These are phyloP conservation scores for Hesperophylax magnus DNA, from an alignment of 1,140 invertebrate genomes.

Conservation along the genomic window DNA sequence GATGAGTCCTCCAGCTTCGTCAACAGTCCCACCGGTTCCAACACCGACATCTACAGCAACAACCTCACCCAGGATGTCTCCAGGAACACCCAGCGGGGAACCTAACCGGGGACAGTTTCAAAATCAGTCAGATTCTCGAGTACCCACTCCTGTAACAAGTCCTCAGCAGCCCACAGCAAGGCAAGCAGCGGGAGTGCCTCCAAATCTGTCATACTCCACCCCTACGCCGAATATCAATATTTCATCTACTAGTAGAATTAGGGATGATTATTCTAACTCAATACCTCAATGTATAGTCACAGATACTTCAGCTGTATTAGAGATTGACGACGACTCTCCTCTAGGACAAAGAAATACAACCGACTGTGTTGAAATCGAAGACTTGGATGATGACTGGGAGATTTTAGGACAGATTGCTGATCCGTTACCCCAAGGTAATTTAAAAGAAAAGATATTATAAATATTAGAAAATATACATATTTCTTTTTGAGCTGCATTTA, in stretches of 20 bases:
- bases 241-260: background rate
- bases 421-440: conserved; percentile 64
- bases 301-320: conserved; percentile 33
- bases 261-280: background rate
- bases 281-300: conserved; percentile 44
- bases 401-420: conserved; percentile 65
- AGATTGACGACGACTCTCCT: background rate
- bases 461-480: too few species aligned
- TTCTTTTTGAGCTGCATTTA: background rate
- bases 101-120: too few species aligned
- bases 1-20: background rate
- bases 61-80: too few species aligned
- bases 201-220: background rate
- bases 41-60: too few species aligned
- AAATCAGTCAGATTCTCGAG: background rate
- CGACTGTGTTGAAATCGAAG: conserved; percentile 69
- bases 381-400: conserved; percentile 67
- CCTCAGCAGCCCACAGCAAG: background rate
- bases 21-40: background rate
- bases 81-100: too few species aligned
- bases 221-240: conserved; percentile 7
- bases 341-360: conserved; percentile 60
- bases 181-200: too few species aligned
- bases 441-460: background rate
- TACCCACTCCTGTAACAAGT: background rate